phyloP scores from a whole-genome alignment of 2,888 invertebrate species.

The Conus canariensis region DNA sequence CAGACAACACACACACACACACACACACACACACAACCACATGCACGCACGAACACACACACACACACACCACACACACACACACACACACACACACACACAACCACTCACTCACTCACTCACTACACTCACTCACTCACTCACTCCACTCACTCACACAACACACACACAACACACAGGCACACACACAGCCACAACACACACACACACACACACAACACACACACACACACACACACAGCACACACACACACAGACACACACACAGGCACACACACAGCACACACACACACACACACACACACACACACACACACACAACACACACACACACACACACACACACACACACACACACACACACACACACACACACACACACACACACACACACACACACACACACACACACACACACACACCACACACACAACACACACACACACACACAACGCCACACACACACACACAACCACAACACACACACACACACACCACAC shows the following conservation, averaged over 20 bases:
- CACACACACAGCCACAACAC: slow-evolving; percentile 14
- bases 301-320: slow-evolving; percentile 14
- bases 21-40: background rate
- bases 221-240: slow-evolving; percentile 14
- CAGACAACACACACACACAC: slow-evolving; percentile 12
- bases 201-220: slow-evolving; percentile 3
- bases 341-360: slow-evolving; percentile 12
- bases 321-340: slow-evolving; percentile 14
- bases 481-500: too few relatives aligned
- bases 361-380: slow-evolving; percentile 18
- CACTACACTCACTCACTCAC: background rate
- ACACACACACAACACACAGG: background rate
- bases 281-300: slow-evolving; percentile 14
- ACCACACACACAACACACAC: too few relatives aligned
- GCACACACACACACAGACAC: slow-evolving; percentile 7
- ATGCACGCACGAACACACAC: background rate
- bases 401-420: slow-evolving; percentile 19
- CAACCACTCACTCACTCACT: background rate
- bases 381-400: slow-evolving; percentile 14
- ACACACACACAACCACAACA: slow-evolving; percentile 15
- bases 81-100: slow-evolving; percentile 12
- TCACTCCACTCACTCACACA: too few relatives aligned
- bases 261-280: slow-evolving; percentile 3
- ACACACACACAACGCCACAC: slow-evolving; percentile 1
- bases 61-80: background rate